These are phyloP conservation scores for Drosophila prolongata DNA, from an alignment of 2,888 invertebrate species.

Conservation along the genomic window DNA sequence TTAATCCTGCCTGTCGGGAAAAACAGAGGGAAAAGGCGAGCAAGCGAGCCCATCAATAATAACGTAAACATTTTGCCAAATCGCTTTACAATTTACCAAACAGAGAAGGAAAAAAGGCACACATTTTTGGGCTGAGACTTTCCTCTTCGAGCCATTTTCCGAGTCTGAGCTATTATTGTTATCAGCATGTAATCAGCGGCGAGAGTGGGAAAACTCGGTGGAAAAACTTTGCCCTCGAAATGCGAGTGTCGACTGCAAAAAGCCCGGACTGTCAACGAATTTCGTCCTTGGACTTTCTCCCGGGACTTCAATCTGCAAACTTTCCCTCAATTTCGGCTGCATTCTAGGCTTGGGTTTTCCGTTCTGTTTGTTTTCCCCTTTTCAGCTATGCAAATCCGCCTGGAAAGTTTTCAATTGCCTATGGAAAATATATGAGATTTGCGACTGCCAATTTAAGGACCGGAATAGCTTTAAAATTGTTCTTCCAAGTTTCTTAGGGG, in stretches of 20 bases:
- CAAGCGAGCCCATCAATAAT: constrained; percentile 63
- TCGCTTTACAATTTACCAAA: constrained; percentile 62
- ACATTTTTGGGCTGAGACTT: constrained; percentile 35
- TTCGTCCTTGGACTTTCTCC: constrained; percentile 8
- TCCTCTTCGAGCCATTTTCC: constrained; percentile 9
- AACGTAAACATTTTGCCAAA: constrained; percentile 69
- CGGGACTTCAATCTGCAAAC: constrained; percentile 24
- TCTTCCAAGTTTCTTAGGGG: neutral
- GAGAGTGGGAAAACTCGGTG: constrained; percentile 20
- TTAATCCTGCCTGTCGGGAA: constrained; percentile 3
- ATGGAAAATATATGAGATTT: constrained; percentile 40
- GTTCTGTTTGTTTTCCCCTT: constrained; percentile 5
- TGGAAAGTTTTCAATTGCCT: constrained; percentile 56
- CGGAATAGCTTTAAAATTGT: constrained; percentile 4
- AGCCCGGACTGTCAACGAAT: constrained; percentile 25
- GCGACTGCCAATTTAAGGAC: constrained; percentile 24
- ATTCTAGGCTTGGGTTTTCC: constrained; percentile 8
- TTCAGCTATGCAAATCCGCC: constrained; percentile 36
- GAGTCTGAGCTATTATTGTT: constrained; percentile 44
- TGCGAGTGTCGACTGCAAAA: constrained; percentile 39
- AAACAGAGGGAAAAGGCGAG: neutral
- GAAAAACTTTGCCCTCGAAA: constrained; percentile 35
- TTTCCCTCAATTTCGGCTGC: constrained; percentile 21
- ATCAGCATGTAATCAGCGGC: constrained; percentile 47
- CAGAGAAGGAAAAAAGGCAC: constrained; percentile 13